Evolutionary conservation across 2,797 vertebrate species (phyloP).

Genomic region (Pseudochromis fuscus): DNA sequence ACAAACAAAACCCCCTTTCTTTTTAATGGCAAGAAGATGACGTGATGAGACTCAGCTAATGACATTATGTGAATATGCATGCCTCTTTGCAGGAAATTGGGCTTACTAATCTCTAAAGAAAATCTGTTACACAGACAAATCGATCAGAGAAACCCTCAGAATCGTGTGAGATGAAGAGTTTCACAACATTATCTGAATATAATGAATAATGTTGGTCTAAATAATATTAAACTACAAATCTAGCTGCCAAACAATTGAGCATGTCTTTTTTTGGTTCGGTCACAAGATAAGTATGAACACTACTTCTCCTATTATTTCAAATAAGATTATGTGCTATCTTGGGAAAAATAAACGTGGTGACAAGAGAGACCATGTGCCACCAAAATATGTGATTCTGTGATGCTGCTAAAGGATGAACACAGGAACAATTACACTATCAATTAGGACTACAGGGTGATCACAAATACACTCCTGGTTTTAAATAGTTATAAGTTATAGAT

Average conservation of each 20-base stretch:
- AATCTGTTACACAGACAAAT: conserved; percentile 17
- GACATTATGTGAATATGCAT: neutral
- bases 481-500: no score
- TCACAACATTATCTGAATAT: conserved; percentile 23
- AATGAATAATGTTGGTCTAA: conserved; percentile 33
- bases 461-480: no score
- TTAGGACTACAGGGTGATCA: no score
- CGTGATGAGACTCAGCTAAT: neutral
- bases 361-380: conserved; percentile 32
- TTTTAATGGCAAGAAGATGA: neutral
- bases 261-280: conserved; percentile 47
- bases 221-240: conserved; percentile 3
- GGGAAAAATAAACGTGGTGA: conserved; percentile 14
- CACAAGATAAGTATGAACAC: conserved; percentile 47
- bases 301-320: conserved; percentile 51
- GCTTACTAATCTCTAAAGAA: neutral
- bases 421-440: neutral
- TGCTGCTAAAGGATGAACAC: conserved; percentile 5
- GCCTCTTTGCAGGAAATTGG: neutral
- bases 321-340: conserved; percentile 50
- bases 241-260: conserved; percentile 12
- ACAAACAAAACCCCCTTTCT: neutral
- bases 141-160: neutral
- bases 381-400: conserved; percentile 21
- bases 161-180: conserved; percentile 31